Evolutionary conservation across 2,113 vertebrate genomes (phyloP).

Genomic region (Tauraco erythrolophus): DNA sequence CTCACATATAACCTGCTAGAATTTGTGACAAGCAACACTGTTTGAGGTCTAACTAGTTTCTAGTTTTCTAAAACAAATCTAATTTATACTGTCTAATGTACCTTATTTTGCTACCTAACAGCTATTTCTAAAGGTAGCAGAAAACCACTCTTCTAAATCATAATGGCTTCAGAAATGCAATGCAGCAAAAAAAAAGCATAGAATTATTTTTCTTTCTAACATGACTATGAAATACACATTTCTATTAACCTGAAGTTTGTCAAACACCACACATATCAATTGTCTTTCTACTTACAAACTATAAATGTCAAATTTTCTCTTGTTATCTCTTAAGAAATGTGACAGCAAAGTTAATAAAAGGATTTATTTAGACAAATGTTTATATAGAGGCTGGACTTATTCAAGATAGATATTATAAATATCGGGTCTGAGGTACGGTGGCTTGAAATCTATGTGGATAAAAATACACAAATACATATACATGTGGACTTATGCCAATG

Average conservation of each 20-base stretch:
- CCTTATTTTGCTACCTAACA: neutral
- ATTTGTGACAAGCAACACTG: neutral
- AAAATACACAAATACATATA: neutral
- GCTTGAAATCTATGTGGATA: neutral
- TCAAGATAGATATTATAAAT: neutral
- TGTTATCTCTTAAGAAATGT: neutral
- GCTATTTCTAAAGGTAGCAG: neutral
- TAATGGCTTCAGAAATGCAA: neutral
- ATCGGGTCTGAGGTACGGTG: neutral
- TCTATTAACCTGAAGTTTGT: neutral
- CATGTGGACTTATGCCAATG: neutral
- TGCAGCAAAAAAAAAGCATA: neutral
- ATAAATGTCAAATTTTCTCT: neutral
- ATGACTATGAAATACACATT: neutral
- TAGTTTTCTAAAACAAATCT: constrained; percentile 3
- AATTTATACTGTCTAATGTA: neutral
- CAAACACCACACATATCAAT: neutral
- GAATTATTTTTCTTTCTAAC: neutral
- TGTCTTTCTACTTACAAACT: neutral
- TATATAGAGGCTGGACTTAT: neutral
- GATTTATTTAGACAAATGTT: neutral
- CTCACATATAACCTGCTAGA: neutral
- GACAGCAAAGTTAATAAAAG: neutral
- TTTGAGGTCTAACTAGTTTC: constrained; percentile 1
- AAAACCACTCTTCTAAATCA: neutral